Conservation (phyloP, 2,888 invertebrate species). For the Antheraea yamamai region DNA sequence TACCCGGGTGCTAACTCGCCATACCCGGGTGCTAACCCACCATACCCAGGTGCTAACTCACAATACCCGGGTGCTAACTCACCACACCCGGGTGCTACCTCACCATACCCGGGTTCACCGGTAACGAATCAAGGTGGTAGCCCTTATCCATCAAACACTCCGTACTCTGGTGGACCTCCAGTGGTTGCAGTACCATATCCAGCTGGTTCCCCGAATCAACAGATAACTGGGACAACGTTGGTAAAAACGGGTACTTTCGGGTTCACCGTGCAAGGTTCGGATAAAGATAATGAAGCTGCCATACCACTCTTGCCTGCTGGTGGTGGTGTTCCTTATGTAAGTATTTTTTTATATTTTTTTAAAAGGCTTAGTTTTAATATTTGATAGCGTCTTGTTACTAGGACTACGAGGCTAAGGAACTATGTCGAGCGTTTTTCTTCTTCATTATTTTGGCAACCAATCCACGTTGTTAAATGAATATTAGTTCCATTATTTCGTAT, state of each 20-base stretch:
- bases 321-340: conserved; percentile 47
- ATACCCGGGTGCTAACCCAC: conserved; percentile 27
- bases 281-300: conserved; percentile 22
- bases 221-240: conserved; percentile 8
- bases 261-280: conserved; percentile 30
- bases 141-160: conserved; percentile 29
- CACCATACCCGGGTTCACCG: conserved; percentile 26
- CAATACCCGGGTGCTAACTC: conserved; percentile 36
- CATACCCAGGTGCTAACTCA: conserved; percentile 25
- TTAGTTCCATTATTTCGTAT: no score
- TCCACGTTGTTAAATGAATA: no score
- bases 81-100: conserved; percentile 38
- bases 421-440: no score
- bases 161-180: conserved; percentile 28
- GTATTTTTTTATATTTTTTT: conserved; percentile 26
- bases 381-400: background rate
- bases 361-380: no score
- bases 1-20: conserved; percentile 37
- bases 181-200: conserved; percentile 30
- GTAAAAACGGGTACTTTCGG: conserved; percentile 50
- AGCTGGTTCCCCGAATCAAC: background rate
- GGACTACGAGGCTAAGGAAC: no score
- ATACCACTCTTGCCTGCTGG: conserved; percentile 48
- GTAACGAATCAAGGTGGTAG: conserved; percentile 27
- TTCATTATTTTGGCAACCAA: no score